Percentiles rank a stretch among this genome's conserved stretches.
Conservation (phyloP, 1,140 invertebrate species). For the Nasonia longicornis region DNA sequence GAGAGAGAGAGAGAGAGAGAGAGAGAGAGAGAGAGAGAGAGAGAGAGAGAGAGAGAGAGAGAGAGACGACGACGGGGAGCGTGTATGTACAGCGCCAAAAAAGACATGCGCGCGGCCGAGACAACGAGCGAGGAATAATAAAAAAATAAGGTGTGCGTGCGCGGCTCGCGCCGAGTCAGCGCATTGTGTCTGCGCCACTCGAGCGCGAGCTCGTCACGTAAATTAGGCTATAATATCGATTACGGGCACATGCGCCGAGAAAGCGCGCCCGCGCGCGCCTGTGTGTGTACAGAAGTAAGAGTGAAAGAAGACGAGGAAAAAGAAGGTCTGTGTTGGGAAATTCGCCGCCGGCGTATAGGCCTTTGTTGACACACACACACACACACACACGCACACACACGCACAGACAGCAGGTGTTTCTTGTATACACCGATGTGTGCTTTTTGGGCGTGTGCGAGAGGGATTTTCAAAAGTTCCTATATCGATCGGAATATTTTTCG, state of each 20-base stretch:
- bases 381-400: no score
- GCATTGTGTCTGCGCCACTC: slow-evolving; percentile 1
- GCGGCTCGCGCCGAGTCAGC: slow-evolving; percentile 11
- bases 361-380: no score
- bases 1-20: no score
- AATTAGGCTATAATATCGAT: slow-evolving; percentile 45
- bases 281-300: neutral
- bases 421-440: no score
- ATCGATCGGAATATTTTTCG: no score
- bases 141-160: neutral
- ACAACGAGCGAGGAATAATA: neutral
- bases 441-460: no score
- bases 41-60: no score
- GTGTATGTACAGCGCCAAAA: neutral
- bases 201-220: slow-evolving; percentile 11
- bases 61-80: no score
- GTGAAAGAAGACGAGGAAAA: neutral
- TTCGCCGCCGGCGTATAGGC: neutral
- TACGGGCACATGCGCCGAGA: neutral
- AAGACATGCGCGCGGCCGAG: neutral
- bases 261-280: neutral
- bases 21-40: no score
- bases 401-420: no score
- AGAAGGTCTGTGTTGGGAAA: neutral
- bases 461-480: no score